Evolutionary conservation across 2,113 vertebrate genomes (phyloP), one percentile per base, ranked within the genome.

Genomic region (Montifringilla adamsi): DNA sequence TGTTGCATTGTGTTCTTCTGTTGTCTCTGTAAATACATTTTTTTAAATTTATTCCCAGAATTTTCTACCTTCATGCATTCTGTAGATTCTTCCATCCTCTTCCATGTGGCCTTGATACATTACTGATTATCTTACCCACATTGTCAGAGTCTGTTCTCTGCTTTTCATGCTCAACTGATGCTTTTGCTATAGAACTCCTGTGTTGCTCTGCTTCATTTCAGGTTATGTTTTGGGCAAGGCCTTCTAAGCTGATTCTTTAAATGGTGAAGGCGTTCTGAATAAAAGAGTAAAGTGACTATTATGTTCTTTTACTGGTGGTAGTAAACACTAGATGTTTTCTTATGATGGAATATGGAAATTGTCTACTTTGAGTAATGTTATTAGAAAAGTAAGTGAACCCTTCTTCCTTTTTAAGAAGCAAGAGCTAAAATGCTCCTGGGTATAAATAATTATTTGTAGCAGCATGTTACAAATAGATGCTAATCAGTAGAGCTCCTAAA

Each of bases 381-480:
- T 13, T 74, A 47, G 31, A 24, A 75, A 72, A 94, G 62, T 80
- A 84, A 84, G 64, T 22, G 63, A 80, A 41, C n/a, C 7, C n/a
- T 60, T 83, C 49, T 89, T n/a, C 70, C 31, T 91, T 80, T 72
- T 92, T 73, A 81, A 90, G 44, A 79, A 87, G 73, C 60, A 52
- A 31, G 73, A 93, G 70, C 50, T 69, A 43, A 87, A 92, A 70
- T 82, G 64, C 58, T 80, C 16, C 74, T 81, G 81, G 60, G 67
- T 95, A 18, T 91, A 94, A 94, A 85, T 87, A 93, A 94, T 96
- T 95, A 93, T 52, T 87, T 76, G 55, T 2, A 95, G 53, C 94
- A 95, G 91, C 95, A 68, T 90, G 95, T 77, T 94, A 63, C 84
- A 80, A 97, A 79, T 89, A 92, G 59, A 93, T 95, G 92, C 27